These are phyloP conservation scores for Aselliscus stoliczkanus DNA, from an alignment of 2,797 vertebrate genomes.

Conservation along the genomic window DNA sequence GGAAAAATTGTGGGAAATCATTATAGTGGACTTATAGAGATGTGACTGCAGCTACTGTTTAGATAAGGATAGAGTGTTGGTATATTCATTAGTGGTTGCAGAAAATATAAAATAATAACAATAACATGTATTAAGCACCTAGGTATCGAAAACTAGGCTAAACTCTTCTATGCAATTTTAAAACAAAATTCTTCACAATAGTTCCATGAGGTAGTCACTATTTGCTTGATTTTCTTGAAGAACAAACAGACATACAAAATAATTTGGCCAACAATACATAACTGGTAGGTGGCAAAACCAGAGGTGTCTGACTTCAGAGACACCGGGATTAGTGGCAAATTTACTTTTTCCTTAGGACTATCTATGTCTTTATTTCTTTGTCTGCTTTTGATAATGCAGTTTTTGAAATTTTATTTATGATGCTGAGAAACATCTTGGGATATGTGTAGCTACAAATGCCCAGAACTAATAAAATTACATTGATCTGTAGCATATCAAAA, in stretches of 20 bases:
- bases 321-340: not conserved
- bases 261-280: not conserved
- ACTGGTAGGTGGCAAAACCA: not conserved
- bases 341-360: not conserved
- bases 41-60: not conserved
- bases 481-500: constrained; percentile 32
- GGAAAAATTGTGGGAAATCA: not conserved
- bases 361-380: not conserved
- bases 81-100: not conserved
- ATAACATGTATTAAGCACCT: not conserved
- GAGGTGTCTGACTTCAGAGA: not conserved
- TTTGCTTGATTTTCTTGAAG: not conserved
- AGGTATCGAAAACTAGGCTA: not conserved
- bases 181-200: not conserved
- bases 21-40: no score
- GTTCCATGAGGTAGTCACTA: not conserved
- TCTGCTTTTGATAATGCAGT: not conserved
- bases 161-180: not conserved
- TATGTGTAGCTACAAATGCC: not conserved
- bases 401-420: constrained; percentile 41
- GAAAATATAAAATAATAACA: not conserved
- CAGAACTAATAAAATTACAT: constrained; percentile 48
- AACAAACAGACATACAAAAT: not conserved
- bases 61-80: not conserved
- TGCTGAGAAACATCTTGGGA: not conserved